A percentile compares a stretch with the other conserved stretches of the same genome.
Evolutionary conservation across 2,113 vertebrate species (phyloP).

Genomic region (Pelecanoides urinatrix): DNA sequence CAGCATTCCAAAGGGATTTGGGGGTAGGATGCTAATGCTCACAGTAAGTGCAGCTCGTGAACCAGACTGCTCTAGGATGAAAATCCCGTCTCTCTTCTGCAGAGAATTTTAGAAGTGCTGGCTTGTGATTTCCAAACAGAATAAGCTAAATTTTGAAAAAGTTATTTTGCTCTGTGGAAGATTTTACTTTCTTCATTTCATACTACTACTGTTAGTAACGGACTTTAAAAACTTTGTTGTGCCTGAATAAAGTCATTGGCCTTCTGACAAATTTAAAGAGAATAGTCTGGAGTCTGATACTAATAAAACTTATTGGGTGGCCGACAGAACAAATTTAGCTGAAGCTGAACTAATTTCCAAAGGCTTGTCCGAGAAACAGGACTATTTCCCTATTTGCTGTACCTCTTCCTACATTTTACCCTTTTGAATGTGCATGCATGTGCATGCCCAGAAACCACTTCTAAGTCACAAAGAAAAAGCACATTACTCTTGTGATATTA

Average conservation of each 20-base stretch:
- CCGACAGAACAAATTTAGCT: neutral
- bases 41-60: neutral
- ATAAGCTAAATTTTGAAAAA: neutral
- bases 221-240: neutral
- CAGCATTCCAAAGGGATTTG: neutral
- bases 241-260: constrained; percentile 4
- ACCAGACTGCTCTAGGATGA: neutral
- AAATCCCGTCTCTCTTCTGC: neutral
- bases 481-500: neutral
- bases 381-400: neutral
- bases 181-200: constrained; percentile 14
- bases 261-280: constrained; percentile 24
- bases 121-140: neutral
- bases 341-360: constrained; percentile 23
- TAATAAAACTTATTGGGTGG: constrained; percentile 60
- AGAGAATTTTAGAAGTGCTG: neutral
- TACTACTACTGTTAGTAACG: neutral
- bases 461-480: neutral
- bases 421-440: neutral
- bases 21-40: neutral
- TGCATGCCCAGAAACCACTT: neutral
- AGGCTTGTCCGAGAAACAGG: neutral
- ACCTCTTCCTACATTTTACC: neutral
- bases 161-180: neutral
- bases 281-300: constrained; percentile 40